Conservation (phyloP, 2,113 vertebrate species). For the Gopherus evgoodei region DNA sequence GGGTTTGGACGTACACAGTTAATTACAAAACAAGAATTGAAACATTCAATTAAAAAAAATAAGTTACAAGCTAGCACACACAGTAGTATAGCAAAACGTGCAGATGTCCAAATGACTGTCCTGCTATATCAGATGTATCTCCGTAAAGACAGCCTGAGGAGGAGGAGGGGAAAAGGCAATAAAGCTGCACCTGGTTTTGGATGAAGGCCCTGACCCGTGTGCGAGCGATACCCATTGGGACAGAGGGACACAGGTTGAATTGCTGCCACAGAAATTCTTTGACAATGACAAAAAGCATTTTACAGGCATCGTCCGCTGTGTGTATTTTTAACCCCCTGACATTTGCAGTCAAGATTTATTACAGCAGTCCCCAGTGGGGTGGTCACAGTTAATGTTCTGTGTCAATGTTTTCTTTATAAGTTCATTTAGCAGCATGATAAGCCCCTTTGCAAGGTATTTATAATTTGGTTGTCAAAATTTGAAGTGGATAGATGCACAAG, state of each 20-base stretch:
- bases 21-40: neutral
- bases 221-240: neutral
- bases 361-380: constrained; percentile 35
- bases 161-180: neutral
- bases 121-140: neutral
- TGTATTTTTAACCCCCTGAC: constrained; percentile 59
- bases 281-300: neutral
- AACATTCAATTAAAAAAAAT: neutral
- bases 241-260: constrained; percentile 19
- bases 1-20: neutral
- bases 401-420: neutral
- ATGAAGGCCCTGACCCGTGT: fast-evolving
- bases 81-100: fast-evolving
- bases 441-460: neutral
- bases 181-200: fast-evolving
- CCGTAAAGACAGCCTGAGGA: neutral
- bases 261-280: neutral
- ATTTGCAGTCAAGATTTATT: constrained; percentile 57
- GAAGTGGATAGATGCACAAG: fast-evolving
- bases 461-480: neutral
- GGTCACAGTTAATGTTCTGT: neutral
- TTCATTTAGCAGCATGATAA: neutral
- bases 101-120: neutral
- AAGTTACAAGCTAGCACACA: fast-evolving
- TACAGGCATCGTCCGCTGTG: neutral